phyloP scores from a whole-genome alignment of 2,888 invertebrate species.

The Pyralis farinalis region DNA sequence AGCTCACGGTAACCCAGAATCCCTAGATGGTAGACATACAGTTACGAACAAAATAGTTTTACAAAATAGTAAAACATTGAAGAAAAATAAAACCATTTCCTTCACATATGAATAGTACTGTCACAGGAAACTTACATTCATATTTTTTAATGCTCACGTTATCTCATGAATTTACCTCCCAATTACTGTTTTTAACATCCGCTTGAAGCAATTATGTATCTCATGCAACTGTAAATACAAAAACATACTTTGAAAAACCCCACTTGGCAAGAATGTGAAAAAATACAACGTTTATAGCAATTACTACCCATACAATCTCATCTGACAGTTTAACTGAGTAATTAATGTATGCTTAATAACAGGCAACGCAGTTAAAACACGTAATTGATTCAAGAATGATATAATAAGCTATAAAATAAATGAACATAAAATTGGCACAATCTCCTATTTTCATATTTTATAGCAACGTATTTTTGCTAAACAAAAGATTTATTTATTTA shows the following conservation, averaged over 20 bases:
- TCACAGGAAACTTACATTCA: conserved; percentile 11
- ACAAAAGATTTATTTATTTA: no score
- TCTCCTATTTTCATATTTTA: no score
- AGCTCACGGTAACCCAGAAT: conserved; percentile 55
- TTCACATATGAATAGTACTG: background rate
- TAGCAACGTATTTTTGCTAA: background rate
- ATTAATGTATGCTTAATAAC: conserved; percentile 55
- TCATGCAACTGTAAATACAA: conserved; percentile 74
- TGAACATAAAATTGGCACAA: background rate
- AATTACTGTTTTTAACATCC: conserved; percentile 73
- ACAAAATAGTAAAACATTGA: no score
- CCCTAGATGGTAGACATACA: conserved; percentile 12
- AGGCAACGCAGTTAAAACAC: conserved; percentile 21
- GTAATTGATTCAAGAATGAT: conserved; percentile 6
- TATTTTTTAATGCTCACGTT: conserved; percentile 44
- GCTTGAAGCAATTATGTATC: conserved; percentile 67
- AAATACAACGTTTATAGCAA: conserved; percentile 71
- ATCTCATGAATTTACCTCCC: conserved; percentile 64
- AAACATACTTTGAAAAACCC: conserved; percentile 68
- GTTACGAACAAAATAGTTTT: conserved; percentile 10
- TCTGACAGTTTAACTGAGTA: conserved; percentile 58
- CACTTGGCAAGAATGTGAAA: conserved; percentile 67
- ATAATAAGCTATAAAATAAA: conserved; percentile 6
- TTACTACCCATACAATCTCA: conserved; percentile 63
- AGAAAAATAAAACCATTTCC: no score